Base-by-base conservation (phyloP, 2,797 vertebrate genomes). In the Microctenopoma stevenorrisi region DNA sequence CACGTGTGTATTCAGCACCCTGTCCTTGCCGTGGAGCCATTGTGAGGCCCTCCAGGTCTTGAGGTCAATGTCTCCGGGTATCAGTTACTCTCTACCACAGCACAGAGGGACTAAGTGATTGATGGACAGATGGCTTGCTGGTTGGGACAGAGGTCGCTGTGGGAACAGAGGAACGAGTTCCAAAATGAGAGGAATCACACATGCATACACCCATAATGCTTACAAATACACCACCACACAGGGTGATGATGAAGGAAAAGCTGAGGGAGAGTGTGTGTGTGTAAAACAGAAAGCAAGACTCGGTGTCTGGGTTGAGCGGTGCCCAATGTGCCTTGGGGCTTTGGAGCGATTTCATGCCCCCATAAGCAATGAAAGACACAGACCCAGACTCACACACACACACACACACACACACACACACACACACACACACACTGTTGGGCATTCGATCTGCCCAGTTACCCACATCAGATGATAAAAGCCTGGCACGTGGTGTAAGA, bases 341-440 rank as follows among this genome's bases (percentile, higher is more conserved):
- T 82, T 91, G 77, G 90, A 90, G 88, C 79, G 64, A 94, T 94
- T 94, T 94, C 91, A 94, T 92, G 92, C 93, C 87, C 94, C 83
- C 90, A 93, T 94, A 94, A 94, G 91, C 92, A 92, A 83, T 86
- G 72, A 85, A 77, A 78, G 65, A 38, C 61, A 68, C 53, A 88
- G 50, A 84, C 49, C 15, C 79, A 89, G 22, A 78, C 79, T 76
- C 37, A 83, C 63, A 72, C 62, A 77, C 54, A 59, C 33, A 7
- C 28, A 28, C 54, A 55, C 37, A 69, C 69, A 57, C 37, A 83
- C 63, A 72, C 62, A 77, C 54, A 59, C 33, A 33, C 30, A 33
- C 30, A 33, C 54, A 55, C 37, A 70, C 61, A 57, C 53, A 58
- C 33, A 57, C 76, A 62, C 61, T 64, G 63, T 50, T 72, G 76